Evolutionary conservation across 2,888 invertebrate species (phyloP).

Genomic region (Lamellibrachia satsuma): DNA sequence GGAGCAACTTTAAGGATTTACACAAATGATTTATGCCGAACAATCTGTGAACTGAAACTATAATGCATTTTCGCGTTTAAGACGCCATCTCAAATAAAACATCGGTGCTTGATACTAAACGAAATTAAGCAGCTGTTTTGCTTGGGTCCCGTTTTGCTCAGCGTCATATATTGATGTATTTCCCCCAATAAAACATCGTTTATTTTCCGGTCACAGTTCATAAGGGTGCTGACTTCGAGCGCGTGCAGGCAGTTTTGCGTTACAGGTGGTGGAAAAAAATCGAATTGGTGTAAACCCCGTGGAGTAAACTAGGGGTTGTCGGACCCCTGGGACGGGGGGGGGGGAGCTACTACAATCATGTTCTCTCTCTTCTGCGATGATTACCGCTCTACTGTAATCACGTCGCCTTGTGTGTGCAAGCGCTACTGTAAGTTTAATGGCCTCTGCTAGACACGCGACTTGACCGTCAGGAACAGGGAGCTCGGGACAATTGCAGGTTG

Average conservation of each 20-base stretch:
- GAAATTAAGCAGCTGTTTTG: neutral
- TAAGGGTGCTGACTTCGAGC: too few relatives aligned
- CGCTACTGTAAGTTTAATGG: neutral
- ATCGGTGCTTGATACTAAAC: neutral
- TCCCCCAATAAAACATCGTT: too few relatives aligned
- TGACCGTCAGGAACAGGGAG: neutral
- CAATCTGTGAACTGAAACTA: neutral
- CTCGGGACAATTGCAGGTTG: neutral
- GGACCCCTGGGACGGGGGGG: neutral
- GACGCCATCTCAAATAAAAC: neutral
- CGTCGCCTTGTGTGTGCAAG: neutral
- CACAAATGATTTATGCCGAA: neutral
- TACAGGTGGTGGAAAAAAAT: too few relatives aligned
- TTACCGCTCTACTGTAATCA: neutral
- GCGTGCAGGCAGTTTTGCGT: too few relatives aligned
- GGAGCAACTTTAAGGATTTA: neutral
- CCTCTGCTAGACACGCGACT: neutral
- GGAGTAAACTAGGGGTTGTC: neutral
- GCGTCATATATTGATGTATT: too few relatives aligned
- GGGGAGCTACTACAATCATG: neutral
- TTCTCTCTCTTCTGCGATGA: neutral
- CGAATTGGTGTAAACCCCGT: neutral
- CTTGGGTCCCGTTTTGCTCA: neutral
- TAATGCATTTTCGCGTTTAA: neutral
- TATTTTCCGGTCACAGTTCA: too few relatives aligned